Percentiles rank a stretch among this genome's conserved stretches.
Conservation (phyloP, 2,888 invertebrate species). For the Esperia sulphurella region DNA sequence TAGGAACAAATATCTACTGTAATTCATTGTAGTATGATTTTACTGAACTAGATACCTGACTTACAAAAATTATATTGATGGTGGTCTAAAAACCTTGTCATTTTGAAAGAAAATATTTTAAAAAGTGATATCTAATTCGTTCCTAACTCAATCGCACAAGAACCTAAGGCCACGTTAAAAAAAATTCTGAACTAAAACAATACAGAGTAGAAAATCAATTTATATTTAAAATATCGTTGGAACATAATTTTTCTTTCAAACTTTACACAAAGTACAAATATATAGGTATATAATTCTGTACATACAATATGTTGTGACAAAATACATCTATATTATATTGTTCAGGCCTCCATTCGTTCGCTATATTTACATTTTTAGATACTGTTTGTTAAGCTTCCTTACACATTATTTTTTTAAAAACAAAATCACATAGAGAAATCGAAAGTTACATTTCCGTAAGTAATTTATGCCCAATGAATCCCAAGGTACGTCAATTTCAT, state of each 20-base stretch:
- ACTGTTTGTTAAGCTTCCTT: constrained; percentile 33
- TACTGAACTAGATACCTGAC: too few species aligned
- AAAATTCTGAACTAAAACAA: constrained; percentile 22
- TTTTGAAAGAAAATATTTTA: too few species aligned
- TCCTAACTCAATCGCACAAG: constrained; percentile 11
- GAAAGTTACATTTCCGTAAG: constrained; percentile 33
- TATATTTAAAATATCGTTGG: constrained; percentile 42
- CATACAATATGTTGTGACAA: constrained; percentile 60
- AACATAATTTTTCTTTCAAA: constrained; percentile 61
- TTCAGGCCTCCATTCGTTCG: constrained; percentile 67
- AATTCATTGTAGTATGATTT: too few species aligned
- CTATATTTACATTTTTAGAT: constrained; percentile 59
- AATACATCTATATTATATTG: constrained; percentile 51
- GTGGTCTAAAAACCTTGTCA: too few species aligned
- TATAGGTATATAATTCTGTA: constrained; percentile 48
- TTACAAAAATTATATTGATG: too few species aligned
- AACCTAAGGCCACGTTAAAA: constrained; percentile 17
- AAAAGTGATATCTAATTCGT: too few species aligned
- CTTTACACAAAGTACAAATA: constrained; percentile 61
- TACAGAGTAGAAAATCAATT: constrained; percentile 42
- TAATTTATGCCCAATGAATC: constrained; percentile 53
- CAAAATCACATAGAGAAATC: constrained; percentile 33
- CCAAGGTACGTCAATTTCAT: constrained; percentile 11
- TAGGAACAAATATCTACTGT: constrained; percentile 6
- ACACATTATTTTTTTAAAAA: constrained; percentile 18